A percentile compares a stretch with the other conserved stretches of the same genome.
phyloP scores from a whole-genome alignment of 2,797 vertebrate genomes.

The Poecilia gillii region DNA sequence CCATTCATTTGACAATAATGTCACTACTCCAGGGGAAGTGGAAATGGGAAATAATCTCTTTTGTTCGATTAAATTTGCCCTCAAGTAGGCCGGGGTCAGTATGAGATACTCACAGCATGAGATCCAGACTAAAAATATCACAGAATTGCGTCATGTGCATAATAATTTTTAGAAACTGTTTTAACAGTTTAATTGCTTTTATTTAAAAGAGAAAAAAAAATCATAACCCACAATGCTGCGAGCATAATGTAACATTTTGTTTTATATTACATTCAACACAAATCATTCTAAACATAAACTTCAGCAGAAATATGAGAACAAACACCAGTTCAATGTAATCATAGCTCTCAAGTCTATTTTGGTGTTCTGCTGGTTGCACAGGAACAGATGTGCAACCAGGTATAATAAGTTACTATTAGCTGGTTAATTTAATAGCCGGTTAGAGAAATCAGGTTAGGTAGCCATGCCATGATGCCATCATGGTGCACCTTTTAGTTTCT shows the following conservation, averaged over 20 bases:
- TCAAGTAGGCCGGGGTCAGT: neutral
- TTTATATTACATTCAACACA: no score
- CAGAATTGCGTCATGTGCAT: neutral
- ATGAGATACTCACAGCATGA: neutral
- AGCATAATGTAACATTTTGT: no score
- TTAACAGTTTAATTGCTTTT: neutral
- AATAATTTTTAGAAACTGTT: neutral
- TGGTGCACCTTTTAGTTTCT: neutral
- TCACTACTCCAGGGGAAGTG: neutral
- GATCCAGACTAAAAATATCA: no score
- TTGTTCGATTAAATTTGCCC: neutral
- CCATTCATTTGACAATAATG: neutral
- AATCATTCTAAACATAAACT: neutral
- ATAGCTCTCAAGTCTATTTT: neutral
- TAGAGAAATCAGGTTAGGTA: neutral
- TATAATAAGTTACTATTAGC: neutral
- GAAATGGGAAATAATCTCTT: neutral
- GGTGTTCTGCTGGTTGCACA: neutral
- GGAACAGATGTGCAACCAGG: neutral
- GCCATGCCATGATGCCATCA: neutral
- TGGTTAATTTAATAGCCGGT: neutral
- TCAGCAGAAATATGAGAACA: neutral
- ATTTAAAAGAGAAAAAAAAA: no score
- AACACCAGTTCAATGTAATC: neutral
- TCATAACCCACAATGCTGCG: no score